These are phyloP conservation scores for Bradysia coprophila DNA, from an alignment of 1,140 invertebrate species.

Conservation along the genomic window DNA sequence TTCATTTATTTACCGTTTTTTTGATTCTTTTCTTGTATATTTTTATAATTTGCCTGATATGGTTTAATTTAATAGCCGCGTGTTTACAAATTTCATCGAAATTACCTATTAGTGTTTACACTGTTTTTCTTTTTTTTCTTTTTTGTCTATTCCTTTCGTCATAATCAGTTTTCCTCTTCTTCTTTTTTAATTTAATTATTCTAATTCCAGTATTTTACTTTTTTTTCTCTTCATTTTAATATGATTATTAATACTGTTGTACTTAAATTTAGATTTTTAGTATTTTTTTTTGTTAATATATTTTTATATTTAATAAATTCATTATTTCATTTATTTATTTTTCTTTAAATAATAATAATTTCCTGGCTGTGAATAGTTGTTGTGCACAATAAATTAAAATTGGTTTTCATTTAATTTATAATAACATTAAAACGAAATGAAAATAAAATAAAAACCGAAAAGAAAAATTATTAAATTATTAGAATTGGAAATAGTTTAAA, in stretches of 20 bases:
- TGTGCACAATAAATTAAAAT: too few relatives aligned
- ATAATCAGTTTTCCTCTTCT: background rate
- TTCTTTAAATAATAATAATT: background rate
- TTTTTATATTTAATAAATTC: background rate
- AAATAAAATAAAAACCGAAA: background rate
- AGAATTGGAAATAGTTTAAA: too few relatives aligned
- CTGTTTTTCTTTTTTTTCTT: background rate
- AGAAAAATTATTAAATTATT: too few relatives aligned
- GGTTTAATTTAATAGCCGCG: constrained; percentile 1
- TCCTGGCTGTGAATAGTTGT: too few relatives aligned
- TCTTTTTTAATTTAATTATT: constrained; percentile 1
- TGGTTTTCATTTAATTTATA: too few relatives aligned
- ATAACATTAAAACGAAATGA: too few relatives aligned
- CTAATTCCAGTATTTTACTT: background rate
- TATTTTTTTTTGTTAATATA: background rate
- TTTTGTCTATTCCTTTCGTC: background rate
- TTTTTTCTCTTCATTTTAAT: background rate
- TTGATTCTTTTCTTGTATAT: too few relatives aligned
- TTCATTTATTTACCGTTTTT: too few relatives aligned
- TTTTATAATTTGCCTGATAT: constrained; percentile 1
- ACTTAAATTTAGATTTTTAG: constrained; percentile 1
- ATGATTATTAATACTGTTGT: constrained; percentile 1
- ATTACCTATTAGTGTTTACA: constrained; percentile 1
- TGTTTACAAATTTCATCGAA: constrained; percentile 2
- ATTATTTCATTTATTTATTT: background rate